Evolutionary conservation across 2,113 vertebrate species (phyloP).

Genomic region (Limanda limanda): DNA sequence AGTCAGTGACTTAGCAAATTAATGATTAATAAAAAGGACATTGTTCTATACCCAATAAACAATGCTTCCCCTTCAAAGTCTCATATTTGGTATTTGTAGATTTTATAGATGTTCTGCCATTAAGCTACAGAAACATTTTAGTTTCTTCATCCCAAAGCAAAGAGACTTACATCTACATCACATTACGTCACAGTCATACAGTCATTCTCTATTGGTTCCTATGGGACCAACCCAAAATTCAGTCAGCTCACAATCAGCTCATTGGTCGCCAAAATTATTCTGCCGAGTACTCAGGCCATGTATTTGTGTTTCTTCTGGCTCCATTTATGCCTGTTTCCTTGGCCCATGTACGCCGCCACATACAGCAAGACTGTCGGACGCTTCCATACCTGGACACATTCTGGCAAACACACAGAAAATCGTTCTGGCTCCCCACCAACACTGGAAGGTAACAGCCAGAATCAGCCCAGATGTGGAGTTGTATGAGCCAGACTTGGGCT

Average conservation of each 20-base stretch:
- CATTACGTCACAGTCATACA: not conserved
- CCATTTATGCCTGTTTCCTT: not conserved
- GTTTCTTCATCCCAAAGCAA: not conserved
- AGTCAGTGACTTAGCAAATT: too few relatives aligned
- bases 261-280: not conserved
- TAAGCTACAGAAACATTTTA: not conserved
- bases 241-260: slow-evolving; percentile 21
- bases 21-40: too few relatives aligned
- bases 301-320: not conserved
- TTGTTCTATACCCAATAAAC: too few relatives aligned
- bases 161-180: not conserved
- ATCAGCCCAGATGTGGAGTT: slow-evolving; percentile 6
- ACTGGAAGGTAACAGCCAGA: not conserved
- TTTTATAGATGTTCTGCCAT: too few relatives aligned
- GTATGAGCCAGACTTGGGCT: not conserved
- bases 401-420: slow-evolving; percentile 2
- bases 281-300: not conserved
- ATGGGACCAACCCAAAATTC: slow-evolving; percentile 1
- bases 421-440: not conserved
- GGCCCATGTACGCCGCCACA: not conserved
- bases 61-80: too few relatives aligned
- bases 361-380: not conserved
- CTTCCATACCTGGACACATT: not conserved
- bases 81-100: too few relatives aligned
- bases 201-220: not conserved